Base-by-base conservation (phyloP, 2,888 invertebrate species). In the Adineta ricciae region DNA sequence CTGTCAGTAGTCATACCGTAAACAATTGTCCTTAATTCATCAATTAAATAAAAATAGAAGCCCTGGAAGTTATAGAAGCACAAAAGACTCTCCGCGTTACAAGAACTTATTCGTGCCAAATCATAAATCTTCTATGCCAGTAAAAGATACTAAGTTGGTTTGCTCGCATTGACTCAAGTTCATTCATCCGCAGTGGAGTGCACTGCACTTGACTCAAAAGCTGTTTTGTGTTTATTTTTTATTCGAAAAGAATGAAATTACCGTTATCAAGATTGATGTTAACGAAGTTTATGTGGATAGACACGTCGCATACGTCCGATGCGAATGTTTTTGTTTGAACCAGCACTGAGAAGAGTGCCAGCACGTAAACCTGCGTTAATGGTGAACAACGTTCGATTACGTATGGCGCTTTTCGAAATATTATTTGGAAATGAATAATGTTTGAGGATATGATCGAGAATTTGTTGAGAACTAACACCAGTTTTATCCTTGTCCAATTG, bases 241-340 rank as follows among this genome's bases (percentile, higher is more conserved):
- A 64, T 64, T 64, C 32, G 9, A 64, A 64, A 4, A 64, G 32
- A 64, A 64, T 64, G 11, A 46, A 46, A 46, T 11, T 8, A 46
- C 11, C 46, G 46, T 46, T 46, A 11, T 11, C 46, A 32, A 64
- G 27, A 19, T 32, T 32, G 0, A 32, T 32, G 16, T 36, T 8
- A 11, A 64, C 32, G 32, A 64, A 64, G 32, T 78, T 78, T 41
- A 24, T 19, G 21, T 78, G 41, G 78, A 78, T 78, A 41, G 41
- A n/a, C 14, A 41, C 78, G 78, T 11, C 78, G 38, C 78, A 78
- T 78, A 41, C 78, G 78, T n/a, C 78, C 78, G n/a, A 78, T 78
- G 38, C 41, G 38, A 14, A 78, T 5, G 11, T 41, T n/a, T 41
- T 78, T 78, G 32, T 27, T 27, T 41, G 78, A n/a, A 41, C 78